Evolutionary conservation across 1,140 invertebrate genomes (phyloP).

Genomic region (Sarcophaga bullata): DNA sequence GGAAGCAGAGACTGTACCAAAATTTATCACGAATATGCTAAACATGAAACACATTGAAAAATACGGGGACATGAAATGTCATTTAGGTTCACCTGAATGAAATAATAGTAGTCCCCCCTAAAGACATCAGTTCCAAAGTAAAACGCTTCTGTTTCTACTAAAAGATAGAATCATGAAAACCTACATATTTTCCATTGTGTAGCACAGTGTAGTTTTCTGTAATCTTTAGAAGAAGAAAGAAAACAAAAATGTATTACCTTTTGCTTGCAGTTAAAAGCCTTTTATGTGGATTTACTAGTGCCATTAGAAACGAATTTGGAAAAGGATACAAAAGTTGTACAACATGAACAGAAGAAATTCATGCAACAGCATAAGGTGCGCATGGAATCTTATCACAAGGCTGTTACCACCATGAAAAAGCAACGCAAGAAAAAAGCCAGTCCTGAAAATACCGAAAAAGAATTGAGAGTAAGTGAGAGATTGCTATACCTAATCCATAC

Average conservation of each 20-base stretch:
- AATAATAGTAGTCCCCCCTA: no score
- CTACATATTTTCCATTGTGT: conserved; percentile 11
- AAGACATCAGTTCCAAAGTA: no score
- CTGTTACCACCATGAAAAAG: conserved; percentile 88
- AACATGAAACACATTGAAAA: no score
- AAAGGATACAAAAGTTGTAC: conserved; percentile 94
- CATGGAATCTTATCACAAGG: conserved; percentile 89
- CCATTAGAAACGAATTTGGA: conserved; percentile 92
- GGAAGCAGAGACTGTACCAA: no score
- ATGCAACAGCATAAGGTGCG: conserved; percentile 88
- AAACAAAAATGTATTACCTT: conserved; percentile 8
- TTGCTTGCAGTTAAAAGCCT: conserved; percentile 83
- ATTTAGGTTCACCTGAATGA: no score
- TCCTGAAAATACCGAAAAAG: conserved; percentile 85
- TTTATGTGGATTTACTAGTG: conserved; percentile 91
- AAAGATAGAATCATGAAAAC: no score
- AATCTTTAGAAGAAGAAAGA: no score
- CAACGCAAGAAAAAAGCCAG: conserved; percentile 86
- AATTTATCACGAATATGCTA: no score
- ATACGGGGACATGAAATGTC: no score
- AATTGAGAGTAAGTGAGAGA: conserved; percentile 77
- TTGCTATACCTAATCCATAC: background rate
- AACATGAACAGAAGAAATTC: conserved; percentile 92
- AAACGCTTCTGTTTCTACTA: no score
- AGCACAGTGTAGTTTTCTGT: background rate